phyloP scores from a whole-genome alignment of 1,140 invertebrate species.

The Holotrichia oblita region DNA sequence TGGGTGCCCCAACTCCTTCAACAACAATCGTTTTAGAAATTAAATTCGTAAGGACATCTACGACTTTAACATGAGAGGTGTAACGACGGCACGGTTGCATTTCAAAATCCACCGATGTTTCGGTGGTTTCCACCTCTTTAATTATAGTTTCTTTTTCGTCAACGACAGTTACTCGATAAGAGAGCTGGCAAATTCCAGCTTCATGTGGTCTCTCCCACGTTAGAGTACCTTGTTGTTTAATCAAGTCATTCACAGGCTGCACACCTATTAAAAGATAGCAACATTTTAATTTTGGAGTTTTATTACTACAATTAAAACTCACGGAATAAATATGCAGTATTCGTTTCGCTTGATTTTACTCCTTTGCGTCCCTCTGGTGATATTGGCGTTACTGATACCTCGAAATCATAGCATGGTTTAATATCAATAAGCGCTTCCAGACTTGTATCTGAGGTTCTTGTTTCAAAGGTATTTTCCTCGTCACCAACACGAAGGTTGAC shows the following conservation, averaged over 20 bases:
- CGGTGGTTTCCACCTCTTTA: not conserved
- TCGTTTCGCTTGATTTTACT: not conserved
- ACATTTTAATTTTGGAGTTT: not conserved
- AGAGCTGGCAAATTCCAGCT: not conserved
- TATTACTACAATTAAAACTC: not conserved
- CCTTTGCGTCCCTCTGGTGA: not conserved
- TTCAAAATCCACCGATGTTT: not conserved
- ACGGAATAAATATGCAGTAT: not conserved
- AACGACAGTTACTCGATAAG: not conserved
- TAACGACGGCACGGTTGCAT: conserved; percentile 15
- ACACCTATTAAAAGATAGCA: not conserved
- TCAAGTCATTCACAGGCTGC: not conserved
- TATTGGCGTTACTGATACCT: not conserved
- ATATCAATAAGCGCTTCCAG: not conserved
- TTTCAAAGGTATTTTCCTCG: not conserved
- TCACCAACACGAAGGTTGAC: not conserved
- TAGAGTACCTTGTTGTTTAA: not conserved
- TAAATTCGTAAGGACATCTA: not conserved
- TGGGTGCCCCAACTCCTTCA: not conserved
- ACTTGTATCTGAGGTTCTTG: not conserved
- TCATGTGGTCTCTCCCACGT: not conserved
- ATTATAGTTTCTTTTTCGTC: not conserved
- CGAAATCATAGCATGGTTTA: not conserved
- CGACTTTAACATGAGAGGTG: not conserved
- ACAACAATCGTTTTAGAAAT: not conserved